Percentiles rank a stretch among this genome's conserved stretches.
phyloP scores from a whole-genome alignment of 2,888 invertebrate genomes.

The Sminthurinus aureus region DNA sequence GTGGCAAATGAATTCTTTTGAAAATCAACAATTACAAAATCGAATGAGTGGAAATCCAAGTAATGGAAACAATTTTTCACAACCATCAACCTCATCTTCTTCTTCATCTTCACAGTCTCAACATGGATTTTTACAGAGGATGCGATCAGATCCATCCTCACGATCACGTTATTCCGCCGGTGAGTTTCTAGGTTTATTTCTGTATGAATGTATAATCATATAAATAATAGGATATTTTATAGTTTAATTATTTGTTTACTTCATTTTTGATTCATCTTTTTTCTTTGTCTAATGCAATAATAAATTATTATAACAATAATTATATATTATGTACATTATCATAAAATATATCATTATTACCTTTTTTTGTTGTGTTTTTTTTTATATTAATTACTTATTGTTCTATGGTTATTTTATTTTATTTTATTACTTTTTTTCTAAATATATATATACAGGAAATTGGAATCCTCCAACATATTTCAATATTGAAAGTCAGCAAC shows the following conservation, averaged over 20 bases:
- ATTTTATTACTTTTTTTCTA: no score
- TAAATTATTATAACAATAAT: not conserved
- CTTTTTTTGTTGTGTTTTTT: not conserved
- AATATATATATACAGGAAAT: conserved; percentile 12
- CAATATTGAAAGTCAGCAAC: conserved; percentile 15
- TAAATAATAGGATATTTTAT: not conserved
- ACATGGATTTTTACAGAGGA: conserved; percentile 53
- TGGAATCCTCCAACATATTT: conserved; percentile 32
- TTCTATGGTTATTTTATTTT: no score
- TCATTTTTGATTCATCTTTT: not conserved
- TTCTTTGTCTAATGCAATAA: not conserved
- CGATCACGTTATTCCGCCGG: conserved; percentile 31
- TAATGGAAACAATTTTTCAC: conserved; percentile 19
- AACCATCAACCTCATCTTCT: not conserved
- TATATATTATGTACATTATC: not conserved
- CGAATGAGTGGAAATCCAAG: conserved; percentile 6
- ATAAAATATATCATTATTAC: not conserved
- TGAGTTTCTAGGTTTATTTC: conserved; percentile 3
- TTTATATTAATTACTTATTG: no score
- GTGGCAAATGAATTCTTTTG: conserved; percentile 45
- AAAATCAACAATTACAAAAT: conserved; percentile 35
- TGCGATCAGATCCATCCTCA: conserved; percentile 54
- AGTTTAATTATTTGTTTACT: not conserved
- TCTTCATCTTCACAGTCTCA: not conserved
- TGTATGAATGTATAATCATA: not conserved